Conservation (phyloP, 2,888 invertebrate genomes). For the Nysson spinosus region DNA sequence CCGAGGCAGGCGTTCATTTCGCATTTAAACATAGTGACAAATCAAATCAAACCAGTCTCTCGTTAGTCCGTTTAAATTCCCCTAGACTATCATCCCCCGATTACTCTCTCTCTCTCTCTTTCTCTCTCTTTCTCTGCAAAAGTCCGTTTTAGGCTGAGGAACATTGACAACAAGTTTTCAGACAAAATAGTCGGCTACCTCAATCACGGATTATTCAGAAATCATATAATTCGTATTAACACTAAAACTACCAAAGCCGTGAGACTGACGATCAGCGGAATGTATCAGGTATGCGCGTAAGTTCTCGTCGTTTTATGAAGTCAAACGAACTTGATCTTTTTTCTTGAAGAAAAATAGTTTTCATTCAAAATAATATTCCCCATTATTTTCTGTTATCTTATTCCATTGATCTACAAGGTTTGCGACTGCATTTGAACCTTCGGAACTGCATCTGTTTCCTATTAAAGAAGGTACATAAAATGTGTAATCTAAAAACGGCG, state of each 20-base stretch:
- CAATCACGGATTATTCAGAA: conserved; percentile 25
- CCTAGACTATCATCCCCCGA: conserved; percentile 33
- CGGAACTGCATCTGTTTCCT: too few species aligned
- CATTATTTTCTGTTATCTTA: too few species aligned
- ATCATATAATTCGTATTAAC: conserved; percentile 8
- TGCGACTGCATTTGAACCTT: too few species aligned
- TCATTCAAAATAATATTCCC: too few species aligned
- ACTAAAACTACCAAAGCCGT: neutral
- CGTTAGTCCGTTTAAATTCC: conserved; percentile 61
- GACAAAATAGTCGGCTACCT: conserved; percentile 40
- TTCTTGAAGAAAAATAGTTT: too few species aligned
- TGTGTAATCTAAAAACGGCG: too few species aligned
- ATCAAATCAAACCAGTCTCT: conserved; percentile 68
- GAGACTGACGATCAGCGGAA: too few species aligned
- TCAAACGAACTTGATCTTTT: too few species aligned
- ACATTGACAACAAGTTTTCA: conserved; percentile 18
- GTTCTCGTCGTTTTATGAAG: too few species aligned
- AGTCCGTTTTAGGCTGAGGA: conserved; percentile 27
- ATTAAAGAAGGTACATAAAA: too few species aligned
- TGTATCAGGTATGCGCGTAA: too few species aligned
- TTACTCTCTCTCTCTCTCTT: conserved; percentile 25
- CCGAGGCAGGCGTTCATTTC: conserved; percentile 53
- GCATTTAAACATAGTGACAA: conserved; percentile 65
- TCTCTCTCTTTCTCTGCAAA: neutral
- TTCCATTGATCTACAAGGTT: too few species aligned